A percentile compares a stretch with the other conserved stretches of the same genome.
Evolutionary conservation across 1,140 invertebrate genomes (phyloP).

Genomic region (Ceratitis capitata): DNA sequence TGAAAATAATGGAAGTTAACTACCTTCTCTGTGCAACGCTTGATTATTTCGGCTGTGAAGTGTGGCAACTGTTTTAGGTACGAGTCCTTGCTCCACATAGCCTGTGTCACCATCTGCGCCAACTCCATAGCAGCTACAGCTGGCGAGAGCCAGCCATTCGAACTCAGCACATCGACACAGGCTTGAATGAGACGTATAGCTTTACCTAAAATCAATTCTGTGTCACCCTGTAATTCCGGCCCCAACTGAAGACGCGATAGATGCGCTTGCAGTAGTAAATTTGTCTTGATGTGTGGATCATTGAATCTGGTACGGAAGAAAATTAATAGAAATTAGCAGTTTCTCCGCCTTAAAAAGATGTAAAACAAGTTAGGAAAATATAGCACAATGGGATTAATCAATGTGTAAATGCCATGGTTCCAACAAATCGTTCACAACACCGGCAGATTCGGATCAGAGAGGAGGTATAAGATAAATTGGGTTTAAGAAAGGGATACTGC

Average conservation of each 20-base stretch:
- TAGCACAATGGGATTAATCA: not conserved
- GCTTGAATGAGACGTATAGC: constrained; percentile 94
- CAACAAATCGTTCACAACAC: too few species aligned
- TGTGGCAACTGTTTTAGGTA: constrained; percentile 98
- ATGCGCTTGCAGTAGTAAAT: constrained; percentile 95
- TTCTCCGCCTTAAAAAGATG: too few species aligned
- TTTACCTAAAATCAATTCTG: constrained; percentile 89
- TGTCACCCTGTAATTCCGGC: constrained; percentile 97
- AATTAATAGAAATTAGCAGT: not conserved
- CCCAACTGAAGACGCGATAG: constrained; percentile 92
- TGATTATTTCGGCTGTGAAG: constrained; percentile 90
- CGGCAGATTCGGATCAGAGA: not conserved
- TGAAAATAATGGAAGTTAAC: too few species aligned
- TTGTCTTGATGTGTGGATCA: constrained; percentile 97
- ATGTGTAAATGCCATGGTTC: too few species aligned
- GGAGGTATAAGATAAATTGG: too few species aligned
- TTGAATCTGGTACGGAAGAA: constrained; percentile 78
- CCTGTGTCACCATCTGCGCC: constrained; percentile 99
- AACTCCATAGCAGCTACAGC: constrained; percentile 99
- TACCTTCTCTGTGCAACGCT: constrained; percentile 86
- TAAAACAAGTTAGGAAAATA: not conserved
- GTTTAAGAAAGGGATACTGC: too few species aligned
- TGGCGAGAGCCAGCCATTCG: constrained; percentile 97
- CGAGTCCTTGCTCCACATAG: constrained; percentile 99
- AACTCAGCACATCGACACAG: constrained; percentile 98